Percentiles rank a stretch among this genome's conserved stretches.
Conservation (phyloP, 2,797 vertebrate species). For the Anomalospiza imberbis region DNA sequence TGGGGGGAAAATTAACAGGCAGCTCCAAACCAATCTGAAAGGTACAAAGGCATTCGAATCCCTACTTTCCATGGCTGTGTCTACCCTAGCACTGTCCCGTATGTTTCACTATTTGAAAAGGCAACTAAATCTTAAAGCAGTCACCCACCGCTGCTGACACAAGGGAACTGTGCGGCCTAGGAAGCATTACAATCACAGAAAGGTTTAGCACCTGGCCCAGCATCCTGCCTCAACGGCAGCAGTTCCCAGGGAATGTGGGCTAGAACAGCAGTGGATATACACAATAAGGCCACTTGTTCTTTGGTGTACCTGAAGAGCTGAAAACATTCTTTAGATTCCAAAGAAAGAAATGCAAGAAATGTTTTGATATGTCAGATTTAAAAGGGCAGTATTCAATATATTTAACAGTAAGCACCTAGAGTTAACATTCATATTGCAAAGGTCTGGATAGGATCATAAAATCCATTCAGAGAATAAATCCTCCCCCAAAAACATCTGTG, state of each 20-base stretch:
- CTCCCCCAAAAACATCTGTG: neutral
- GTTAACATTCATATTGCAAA: neutral
- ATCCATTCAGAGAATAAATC: neutral
- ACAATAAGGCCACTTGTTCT: constrained; percentile 50
- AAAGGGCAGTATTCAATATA: neutral
- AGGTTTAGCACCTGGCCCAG: neutral
- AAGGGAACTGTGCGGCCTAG: neutral
- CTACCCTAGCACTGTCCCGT: neutral
- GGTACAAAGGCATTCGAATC: neutral
- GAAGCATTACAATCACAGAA: neutral
- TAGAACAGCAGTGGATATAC: neutral
- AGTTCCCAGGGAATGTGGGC: neutral
- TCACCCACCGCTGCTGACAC: neutral
- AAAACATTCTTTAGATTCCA: too few species aligned
- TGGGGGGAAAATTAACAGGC: neutral
- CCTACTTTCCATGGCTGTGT: neutral
- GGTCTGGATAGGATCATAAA: neutral
- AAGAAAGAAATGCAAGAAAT: neutral
- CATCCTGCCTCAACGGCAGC: neutral
- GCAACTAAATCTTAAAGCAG: neutral
- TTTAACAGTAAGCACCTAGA: neutral
- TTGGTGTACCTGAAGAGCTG: neutral
- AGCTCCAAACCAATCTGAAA: neutral
- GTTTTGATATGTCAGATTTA: neutral
- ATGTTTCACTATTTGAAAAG: neutral